Conservation (phyloP, 1,140 invertebrate species). For the Hypothenemus hampei region DNA sequence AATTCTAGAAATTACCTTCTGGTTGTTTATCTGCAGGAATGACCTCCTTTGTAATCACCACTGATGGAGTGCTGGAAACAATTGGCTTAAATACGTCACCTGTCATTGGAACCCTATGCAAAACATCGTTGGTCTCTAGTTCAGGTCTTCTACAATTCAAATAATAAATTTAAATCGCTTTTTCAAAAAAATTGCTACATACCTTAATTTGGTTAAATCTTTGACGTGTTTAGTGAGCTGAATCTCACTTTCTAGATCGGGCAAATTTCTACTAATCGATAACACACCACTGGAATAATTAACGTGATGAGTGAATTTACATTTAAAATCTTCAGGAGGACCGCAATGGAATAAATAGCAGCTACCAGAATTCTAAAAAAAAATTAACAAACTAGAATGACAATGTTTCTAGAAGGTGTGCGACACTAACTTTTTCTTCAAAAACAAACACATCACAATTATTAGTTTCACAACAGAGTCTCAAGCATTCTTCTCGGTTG, state of each 20-base stretch:
- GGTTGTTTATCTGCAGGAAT: slow-evolving; percentile 16
- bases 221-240: slow-evolving; percentile 72
- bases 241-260: slow-evolving; percentile 65
- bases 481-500: slow-evolving; percentile 73
- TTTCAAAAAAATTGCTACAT: slow-evolving; percentile 15
- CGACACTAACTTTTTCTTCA: slow-evolving; percentile 78
- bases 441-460: slow-evolving; percentile 88
- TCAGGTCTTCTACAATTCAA: slow-evolving; percentile 14
- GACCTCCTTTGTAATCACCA: slow-evolving; percentile 15
- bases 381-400: background rate
- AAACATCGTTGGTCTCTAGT: background rate
- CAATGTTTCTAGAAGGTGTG: background rate
- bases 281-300: slow-evolving; percentile 87
- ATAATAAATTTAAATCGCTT: background rate
- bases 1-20: slow-evolving; percentile 17
- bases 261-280: slow-evolving; percentile 57
- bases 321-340: slow-evolving; percentile 80
- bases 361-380: slow-evolving; percentile 69
- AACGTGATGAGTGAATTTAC: slow-evolving; percentile 83
- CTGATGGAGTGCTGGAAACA: slow-evolving; percentile 2
- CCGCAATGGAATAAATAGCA: slow-evolving; percentile 93
- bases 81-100: background rate
- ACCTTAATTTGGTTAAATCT: slow-evolving; percentile 73
- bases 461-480: slow-evolving; percentile 79
- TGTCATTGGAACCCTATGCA: background rate